phyloP scores from a whole-genome alignment of 2,113 vertebrate species.

The Odocoileus hemionus region DNA sequence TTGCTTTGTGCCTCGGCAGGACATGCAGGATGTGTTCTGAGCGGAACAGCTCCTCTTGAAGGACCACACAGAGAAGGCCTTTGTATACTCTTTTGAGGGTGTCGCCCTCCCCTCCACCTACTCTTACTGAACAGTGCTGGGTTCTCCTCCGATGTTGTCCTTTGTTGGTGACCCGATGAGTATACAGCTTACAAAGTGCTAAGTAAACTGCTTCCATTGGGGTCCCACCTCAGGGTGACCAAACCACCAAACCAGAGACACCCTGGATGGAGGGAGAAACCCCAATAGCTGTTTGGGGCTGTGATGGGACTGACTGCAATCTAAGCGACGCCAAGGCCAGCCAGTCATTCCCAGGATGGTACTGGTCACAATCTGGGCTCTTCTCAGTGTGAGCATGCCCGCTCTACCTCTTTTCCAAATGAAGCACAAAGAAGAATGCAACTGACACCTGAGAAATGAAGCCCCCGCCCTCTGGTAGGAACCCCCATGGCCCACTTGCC shows the following conservation, averaged over 20 bases:
- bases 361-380: not conserved
- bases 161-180: conserved; percentile 7
- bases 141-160: not conserved
- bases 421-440: conserved; percentile 78
- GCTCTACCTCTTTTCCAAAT: conserved; percentile 79
- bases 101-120: not conserved
- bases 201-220: not conserved
- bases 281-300: conserved; percentile 43
- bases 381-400: conserved; percentile 45
- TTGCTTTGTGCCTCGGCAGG: conserved; percentile 57
- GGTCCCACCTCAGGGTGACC: not conserved
- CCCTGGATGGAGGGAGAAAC: not conserved
- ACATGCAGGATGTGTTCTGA: conserved; percentile 8
- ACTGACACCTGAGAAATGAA: conserved; percentile 50
- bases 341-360: not conserved
- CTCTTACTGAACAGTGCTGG: not conserved
- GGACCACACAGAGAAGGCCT: conserved; percentile 38
- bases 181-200: conserved; percentile 6
- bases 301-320: not conserved
- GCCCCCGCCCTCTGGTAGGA: conserved; percentile 59
- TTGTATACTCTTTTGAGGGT: not conserved
- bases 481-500: not conserved
- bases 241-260: not conserved
- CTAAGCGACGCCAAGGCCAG: not conserved
- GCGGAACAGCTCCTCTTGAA: conserved; percentile 35